Base-by-base conservation (phyloP, 1,140 invertebrate genomes). In the Chlorops oryzae region DNA sequence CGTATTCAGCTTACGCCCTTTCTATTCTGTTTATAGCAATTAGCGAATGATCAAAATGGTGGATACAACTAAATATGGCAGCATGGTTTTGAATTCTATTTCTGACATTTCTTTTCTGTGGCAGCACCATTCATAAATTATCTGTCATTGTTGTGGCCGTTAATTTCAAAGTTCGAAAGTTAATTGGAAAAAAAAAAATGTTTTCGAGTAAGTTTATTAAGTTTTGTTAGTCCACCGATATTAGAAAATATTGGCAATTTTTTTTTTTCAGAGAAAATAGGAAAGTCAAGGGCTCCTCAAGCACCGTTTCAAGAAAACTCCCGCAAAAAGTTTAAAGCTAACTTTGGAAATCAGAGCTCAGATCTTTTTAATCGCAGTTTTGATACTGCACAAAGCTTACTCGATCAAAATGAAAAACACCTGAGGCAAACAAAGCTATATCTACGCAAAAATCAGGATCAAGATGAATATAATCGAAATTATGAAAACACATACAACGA, bases 161-260 rank as follows among this genome's bases (percentile, higher is more conserved):
- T n/a, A n/a, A n/a, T n/a, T n/a, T n/a, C n/a, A n/a, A n/a, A n/a
- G n/a, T n/a, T n/a, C n/a, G n/a, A n/a, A n/a, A n/a, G n/a, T n/a
- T n/a, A n/a, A n/a, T n/a, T n/a, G n/a, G n/a, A 54, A 56, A 56
- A 42, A 58, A 50, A 47, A 54, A 50, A 51, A 55, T 51, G 58
- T 62, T 58, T 55, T 57, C 58, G 57, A 59, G 52, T 62, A 60
- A 56, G n/a, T n/a, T n/a, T n/a, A n/a, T n/a, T n/a, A n/a, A n/a
- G n/a, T n/a, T 32, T n/a, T n/a, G 28, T 20, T 22, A 13, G 39
- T 13, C 39, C 13, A 13, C 4, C 22, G 17, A 3, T 5, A 4
- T 13, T 41, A 21, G 13, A 13, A 20, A 2, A 18, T 41, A 15
- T 41, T 5, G 3, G 17, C n/a, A 41, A 41, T 41, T 15, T 13